A percentile compares a stretch with the other conserved stretches of the same genome.
Evolutionary conservation across 2,888 invertebrate genomes (phyloP).

Genomic region (Athalia cordata): DNA sequence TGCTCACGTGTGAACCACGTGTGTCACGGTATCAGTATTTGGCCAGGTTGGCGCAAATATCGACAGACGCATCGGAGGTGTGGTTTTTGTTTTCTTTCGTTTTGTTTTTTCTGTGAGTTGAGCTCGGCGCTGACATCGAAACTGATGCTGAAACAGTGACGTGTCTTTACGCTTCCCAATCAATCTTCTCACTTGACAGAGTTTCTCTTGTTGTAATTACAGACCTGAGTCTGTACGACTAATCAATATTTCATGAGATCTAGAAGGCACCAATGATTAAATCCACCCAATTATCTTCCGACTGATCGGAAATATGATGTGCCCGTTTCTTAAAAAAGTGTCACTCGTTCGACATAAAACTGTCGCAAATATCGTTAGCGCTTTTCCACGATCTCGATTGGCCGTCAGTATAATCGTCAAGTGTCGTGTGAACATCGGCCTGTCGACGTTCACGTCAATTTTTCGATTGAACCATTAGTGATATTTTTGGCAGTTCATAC

Average conservation of each 20-base stretch:
- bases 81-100: not conserved
- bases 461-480: no score
- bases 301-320: no score
- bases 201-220: not conserved
- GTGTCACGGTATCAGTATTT: slow-evolving; percentile 15
- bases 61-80: not conserved
- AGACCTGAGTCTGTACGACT: not conserved
- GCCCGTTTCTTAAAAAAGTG: no score
- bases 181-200: not conserved
- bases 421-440: no score
- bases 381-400: no score
- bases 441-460: no score
- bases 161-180: slow-evolving; percentile 4
- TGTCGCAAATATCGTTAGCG: no score
- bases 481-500: no score
- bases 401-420: no score
- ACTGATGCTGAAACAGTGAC: not conserved
- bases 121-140: slow-evolving; percentile 28
- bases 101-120: not conserved
- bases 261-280: not conserved
- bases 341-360: no score
- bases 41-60: slow-evolving; percentile 10
- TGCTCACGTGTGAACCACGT: slow-evolving; percentile 39
- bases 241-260: not conserved
- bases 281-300: not conserved